Base-by-base conservation (phyloP, 2,797 vertebrate genomes). In the Petrocephalus sullivani region DNA sequence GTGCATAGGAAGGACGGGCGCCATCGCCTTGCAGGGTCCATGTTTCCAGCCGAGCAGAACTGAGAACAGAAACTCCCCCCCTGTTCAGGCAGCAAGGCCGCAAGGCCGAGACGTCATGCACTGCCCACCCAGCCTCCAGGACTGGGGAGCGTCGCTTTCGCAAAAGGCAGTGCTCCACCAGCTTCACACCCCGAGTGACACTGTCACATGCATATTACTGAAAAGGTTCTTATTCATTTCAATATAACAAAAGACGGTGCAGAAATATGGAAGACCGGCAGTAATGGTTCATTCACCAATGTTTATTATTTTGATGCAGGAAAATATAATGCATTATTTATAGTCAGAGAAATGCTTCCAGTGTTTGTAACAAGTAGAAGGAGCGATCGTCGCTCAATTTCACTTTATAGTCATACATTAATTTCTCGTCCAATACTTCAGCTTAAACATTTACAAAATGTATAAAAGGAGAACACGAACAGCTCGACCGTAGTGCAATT, bases 11-110 rank as follows among this genome's bases (percentile, higher is more conserved):
- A 0, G 2, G n/a, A n/a, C 10, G 67, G 0, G 23, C 0, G 51
- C 0, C 0, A 81, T 85, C 3, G 87, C 75, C 1, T 87, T 57
- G 1, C 14, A 1, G 91, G 88, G 92, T 94, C 94, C 95, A 96
- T 96, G 90, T 87, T 92, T 23, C 90, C 64, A 49, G 51, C 23
- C 1, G 8, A 57, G 10, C 53, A n/a, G 85, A 28, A 33, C 88
- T 9, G 81, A 82, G 5, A 0, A 61, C 58, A 1, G 4, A 87
- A 64, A 37, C 54, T 87, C 64, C 41, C 8, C 10, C 16, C 21
- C 49, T 9, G 16, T 71, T 49, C 8, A 54, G 14, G 19, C 78
- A 53, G 10, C 41, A 53, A 49, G 78, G 41, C 49, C 41, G 75
- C 6, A 19, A 49, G 16, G 6, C 19, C n/a, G 46, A 46, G 16